Conservation (phyloP, 2,888 invertebrate genomes). For the Ryuthela nishihirai region DNA sequence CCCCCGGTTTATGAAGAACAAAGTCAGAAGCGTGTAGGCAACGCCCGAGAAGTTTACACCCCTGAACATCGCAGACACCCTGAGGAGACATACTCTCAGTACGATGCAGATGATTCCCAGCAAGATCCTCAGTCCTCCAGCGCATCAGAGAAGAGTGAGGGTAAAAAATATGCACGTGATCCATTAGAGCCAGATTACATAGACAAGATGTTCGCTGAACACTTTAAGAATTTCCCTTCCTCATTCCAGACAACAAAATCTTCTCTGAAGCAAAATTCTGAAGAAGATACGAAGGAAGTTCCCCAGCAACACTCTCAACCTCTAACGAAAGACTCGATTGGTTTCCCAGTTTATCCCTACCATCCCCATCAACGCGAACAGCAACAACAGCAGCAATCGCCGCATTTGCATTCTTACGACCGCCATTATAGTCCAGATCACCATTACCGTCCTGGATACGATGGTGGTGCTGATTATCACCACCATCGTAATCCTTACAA, state of each 20-base stretch:
- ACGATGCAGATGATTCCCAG: background rate
- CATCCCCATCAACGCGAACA: background rate
- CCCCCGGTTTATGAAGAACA: background rate
- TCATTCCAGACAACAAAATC: too few relatives aligned
- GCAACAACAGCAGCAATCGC: background rate
- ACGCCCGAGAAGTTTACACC: too few relatives aligned
- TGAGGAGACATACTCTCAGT: too few relatives aligned
- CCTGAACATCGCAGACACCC: too few relatives aligned
- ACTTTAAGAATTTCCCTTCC: constrained; percentile 26
- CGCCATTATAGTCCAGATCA: background rate
- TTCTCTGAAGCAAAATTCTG: too few relatives aligned
- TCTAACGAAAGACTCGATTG: background rate
- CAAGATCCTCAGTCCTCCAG: background rate
- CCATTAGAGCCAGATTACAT: constrained; percentile 23
- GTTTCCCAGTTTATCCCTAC: background rate
- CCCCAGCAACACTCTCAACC: background rate
- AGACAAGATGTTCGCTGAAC: constrained; percentile 23
- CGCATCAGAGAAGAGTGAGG: constrained; percentile 7
- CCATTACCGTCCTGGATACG: background rate
- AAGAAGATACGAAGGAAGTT: background rate
- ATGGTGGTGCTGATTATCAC: background rate
- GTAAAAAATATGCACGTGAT: constrained; percentile 6
- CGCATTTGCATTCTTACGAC: background rate
- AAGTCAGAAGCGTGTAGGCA: too few relatives aligned
- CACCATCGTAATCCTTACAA: too few relatives aligned